These are phyloP conservation scores for Lepeophtheirus nordmannii DNA, from an alignment of 2,888 invertebrate genomes.

Conservation along the genomic window DNA sequence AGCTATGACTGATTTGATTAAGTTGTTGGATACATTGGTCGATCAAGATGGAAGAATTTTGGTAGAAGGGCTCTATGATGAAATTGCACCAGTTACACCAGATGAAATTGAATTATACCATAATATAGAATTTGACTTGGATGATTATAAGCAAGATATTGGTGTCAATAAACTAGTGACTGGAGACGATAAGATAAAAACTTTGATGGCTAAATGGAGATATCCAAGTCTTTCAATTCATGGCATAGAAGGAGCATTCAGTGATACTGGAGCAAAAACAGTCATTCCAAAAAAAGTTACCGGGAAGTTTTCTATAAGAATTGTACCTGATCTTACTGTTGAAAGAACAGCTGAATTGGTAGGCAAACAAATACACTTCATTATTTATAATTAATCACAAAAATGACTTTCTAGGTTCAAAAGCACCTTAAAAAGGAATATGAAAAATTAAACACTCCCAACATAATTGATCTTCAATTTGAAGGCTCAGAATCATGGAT, in stretches of 20 bases:
- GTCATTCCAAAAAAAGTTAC: conserved; percentile 82
- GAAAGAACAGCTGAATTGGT: conserved; percentile 65
- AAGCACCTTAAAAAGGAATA: conserved; percentile 60
- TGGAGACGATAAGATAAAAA: conserved; percentile 55
- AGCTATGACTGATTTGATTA: conserved; percentile 36
- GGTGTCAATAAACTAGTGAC: conserved; percentile 53
- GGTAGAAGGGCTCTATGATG: conserved; percentile 52
- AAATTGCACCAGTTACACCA: conserved; percentile 54
- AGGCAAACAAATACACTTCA: conserved; percentile 34
- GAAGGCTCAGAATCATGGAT: conserved; percentile 83
- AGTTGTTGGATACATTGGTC: conserved; percentile 63
- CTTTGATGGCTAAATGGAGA: conserved; percentile 92
- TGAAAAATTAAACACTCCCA: conserved; percentile 63
- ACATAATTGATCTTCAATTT: conserved; percentile 55
- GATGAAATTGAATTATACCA: conserved; percentile 57
- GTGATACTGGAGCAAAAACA: conserved; percentile 81
- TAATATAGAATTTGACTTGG: conserved; percentile 68
- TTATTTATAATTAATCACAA: too few species aligned
- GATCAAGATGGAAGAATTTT: conserved; percentile 73
- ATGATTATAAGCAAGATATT: conserved; percentile 55
- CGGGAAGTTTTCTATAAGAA: conserved; percentile 90
- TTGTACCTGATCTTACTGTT: conserved; percentile 82
- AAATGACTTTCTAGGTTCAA: not conserved
- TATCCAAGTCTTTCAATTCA: conserved; percentile 83
- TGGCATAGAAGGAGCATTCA: conserved; percentile 87